These are phyloP conservation scores for Apodemus agrarius DNA, from an alignment of 2,797 vertebrate genomes.

Conservation along the genomic window DNA sequence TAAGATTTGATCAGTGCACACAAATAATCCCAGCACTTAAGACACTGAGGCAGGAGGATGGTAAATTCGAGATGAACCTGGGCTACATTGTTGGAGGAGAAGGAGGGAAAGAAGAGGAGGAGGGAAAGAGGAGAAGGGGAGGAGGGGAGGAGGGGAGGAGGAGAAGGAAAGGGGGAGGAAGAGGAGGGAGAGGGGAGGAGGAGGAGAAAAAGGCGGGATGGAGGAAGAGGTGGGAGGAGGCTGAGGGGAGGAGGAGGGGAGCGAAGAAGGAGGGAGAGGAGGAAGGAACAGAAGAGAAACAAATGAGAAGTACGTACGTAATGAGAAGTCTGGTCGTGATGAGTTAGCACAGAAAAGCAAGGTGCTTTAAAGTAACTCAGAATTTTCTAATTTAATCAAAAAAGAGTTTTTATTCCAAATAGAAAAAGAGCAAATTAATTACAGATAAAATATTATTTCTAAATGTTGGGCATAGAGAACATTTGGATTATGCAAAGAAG, in stretches of 20 bases:
- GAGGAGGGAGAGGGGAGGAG: neutral
- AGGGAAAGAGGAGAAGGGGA: accelerated
- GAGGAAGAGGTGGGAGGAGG: accelerated
- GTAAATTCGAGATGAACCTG: neutral
- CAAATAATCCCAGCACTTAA: neutral
- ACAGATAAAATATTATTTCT: slow-evolving; percentile 22
- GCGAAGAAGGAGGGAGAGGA: accelerated
- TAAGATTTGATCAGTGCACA: neutral
- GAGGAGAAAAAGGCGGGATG: accelerated
- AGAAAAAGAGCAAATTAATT: neutral
- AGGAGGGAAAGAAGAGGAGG: no score
- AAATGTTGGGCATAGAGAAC: slow-evolving; percentile 23
- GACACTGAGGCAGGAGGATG: neutral
- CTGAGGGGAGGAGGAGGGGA: accelerated
- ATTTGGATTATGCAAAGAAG: neutral
- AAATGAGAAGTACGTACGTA: neutral
- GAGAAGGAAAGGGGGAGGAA: no score
- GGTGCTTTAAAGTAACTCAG: neutral
- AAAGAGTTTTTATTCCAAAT: neutral
- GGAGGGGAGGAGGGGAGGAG: accelerated
- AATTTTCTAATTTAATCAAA: slow-evolving; percentile 22
- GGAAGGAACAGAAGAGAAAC: accelerated
- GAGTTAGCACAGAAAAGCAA: neutral
- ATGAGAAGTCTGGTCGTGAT: neutral
- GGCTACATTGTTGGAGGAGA: no score